phyloP scores from a whole-genome alignment of 1,140 invertebrate species.

The Callitettix versicolor region DNA sequence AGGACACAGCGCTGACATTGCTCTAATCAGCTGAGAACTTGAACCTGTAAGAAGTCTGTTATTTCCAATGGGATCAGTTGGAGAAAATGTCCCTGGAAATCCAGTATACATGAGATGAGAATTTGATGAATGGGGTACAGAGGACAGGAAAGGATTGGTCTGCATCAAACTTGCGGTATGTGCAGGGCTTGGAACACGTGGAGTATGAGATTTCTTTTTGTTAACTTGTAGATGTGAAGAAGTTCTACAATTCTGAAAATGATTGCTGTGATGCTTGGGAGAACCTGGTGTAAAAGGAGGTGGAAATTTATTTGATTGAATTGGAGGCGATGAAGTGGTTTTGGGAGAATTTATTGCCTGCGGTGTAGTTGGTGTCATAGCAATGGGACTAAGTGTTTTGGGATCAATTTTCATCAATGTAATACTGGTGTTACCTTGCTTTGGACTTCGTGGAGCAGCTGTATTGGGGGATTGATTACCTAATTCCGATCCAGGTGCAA shows the following conservation, averaged over 20 bases:
- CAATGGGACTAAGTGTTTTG: constrained; percentile 44
- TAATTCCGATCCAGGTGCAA: constrained; percentile 21
- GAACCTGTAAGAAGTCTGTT: constrained; percentile 2
- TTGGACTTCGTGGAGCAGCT: neutral
- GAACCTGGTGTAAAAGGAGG: constrained; percentile 22
- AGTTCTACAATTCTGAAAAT: constrained; percentile 9
- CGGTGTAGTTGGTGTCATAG: constrained; percentile 13
- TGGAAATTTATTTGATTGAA: constrained; percentile 18
- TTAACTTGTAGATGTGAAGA: neutral
- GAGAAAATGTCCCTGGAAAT: constrained; percentile 9
- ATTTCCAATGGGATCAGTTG: constrained; percentile 14
- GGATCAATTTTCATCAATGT: constrained; percentile 49
- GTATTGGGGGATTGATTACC: neutral
- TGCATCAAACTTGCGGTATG: constrained; percentile 12
- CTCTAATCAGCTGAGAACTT: constrained; percentile 23
- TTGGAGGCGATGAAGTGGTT: constrained; percentile 9
- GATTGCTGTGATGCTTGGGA: constrained; percentile 17
- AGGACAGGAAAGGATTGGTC: constrained; percentile 15
- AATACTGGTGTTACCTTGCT: constrained; percentile 28
- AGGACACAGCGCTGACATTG: constrained; percentile 23
- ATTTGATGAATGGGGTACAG: constrained; percentile 5
- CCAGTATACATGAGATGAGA: constrained; percentile 15
- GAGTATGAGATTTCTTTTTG: constrained; percentile 1
- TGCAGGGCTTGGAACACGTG: constrained; percentile 17
- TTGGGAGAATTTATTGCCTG: constrained; percentile 9